A percentile compares a stretch with the other conserved stretches of the same genome.
Evolutionary conservation across 1,140 invertebrate genomes (phyloP).

Genomic region (Branchinecta lynchi): DNA sequence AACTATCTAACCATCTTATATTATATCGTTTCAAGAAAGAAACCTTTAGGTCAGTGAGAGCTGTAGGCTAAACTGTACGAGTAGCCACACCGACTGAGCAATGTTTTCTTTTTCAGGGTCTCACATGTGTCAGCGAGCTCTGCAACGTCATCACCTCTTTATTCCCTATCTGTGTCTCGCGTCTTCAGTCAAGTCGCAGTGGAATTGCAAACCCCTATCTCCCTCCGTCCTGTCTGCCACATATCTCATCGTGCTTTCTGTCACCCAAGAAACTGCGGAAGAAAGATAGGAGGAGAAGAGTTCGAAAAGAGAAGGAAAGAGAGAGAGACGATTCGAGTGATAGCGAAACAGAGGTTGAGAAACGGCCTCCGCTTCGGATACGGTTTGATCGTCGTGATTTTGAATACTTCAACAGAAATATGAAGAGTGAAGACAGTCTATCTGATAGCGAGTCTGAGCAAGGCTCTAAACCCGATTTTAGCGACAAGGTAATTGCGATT

Average conservation of each 20-base stretch:
- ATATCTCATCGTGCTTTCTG: not conserved
- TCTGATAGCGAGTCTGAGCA: not conserved
- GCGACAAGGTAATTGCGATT: not conserved
- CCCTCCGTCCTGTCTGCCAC: not conserved
- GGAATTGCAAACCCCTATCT: not conserved
- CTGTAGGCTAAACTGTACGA: too few species aligned
- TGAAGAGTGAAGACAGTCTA: not conserved
- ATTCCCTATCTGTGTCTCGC: not conserved
- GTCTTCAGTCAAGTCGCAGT: not conserved
- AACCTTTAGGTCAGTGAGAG: too few species aligned
- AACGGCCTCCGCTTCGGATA: not conserved
- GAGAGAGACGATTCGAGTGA: not conserved
- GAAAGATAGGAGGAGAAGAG: not conserved
- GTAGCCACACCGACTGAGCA: too few species aligned
- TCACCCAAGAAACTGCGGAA: not conserved
- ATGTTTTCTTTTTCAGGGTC: not conserved
- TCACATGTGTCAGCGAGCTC: not conserved
- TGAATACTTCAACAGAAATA: constrained; percentile 10
- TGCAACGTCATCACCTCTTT: not conserved
- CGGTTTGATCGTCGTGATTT: not conserved
- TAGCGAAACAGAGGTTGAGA: not conserved
- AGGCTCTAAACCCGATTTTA: not conserved
- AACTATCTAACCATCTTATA: too few species aligned
- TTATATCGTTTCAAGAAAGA: too few species aligned
- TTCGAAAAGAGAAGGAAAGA: not conserved